Percentiles rank a stretch among this genome's conserved stretches.
Conservation (phyloP, 2,113 vertebrate species). For the Stegastes partitus region DNA sequence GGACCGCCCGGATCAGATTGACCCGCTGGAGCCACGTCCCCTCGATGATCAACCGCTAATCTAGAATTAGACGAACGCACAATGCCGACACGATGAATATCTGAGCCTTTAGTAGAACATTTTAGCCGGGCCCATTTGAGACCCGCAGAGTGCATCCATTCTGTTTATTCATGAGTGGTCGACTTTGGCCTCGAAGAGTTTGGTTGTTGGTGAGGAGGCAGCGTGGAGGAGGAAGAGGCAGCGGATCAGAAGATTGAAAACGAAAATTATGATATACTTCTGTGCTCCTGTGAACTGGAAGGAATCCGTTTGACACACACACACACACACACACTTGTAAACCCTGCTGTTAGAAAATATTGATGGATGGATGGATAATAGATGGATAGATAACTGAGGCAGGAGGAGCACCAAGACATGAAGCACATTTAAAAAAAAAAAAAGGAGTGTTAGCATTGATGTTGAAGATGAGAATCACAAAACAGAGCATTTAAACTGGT, state of each 20-base stretch:
- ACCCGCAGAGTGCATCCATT: conserved; percentile 31
- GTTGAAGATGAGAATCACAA: not conserved
- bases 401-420: not conserved
- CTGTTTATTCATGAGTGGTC: conserved; percentile 43
- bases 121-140: not conserved
- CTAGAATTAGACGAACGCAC: conserved; percentile 27
- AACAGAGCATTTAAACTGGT: not conserved
- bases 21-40: not conserved
- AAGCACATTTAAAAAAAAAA: not conserved
- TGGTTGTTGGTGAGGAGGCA: not conserved
- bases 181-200: not conserved
- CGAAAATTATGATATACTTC: conserved; percentile 39
- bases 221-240: no score
- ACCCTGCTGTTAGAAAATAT: no score
- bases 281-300: conserved; percentile 32
- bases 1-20: not conserved
- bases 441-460: conserved; percentile 1
- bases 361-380: no score
- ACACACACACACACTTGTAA: not conserved
- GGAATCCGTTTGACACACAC: not conserved
- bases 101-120: conserved; percentile 9
- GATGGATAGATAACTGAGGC: no score
- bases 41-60: conserved; percentile 53
- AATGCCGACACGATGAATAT: conserved; percentile 45
- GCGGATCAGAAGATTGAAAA: conserved; percentile 31